phyloP scores from a whole-genome alignment of 1,140 invertebrate species.

The Drosophila miranda region DNA sequence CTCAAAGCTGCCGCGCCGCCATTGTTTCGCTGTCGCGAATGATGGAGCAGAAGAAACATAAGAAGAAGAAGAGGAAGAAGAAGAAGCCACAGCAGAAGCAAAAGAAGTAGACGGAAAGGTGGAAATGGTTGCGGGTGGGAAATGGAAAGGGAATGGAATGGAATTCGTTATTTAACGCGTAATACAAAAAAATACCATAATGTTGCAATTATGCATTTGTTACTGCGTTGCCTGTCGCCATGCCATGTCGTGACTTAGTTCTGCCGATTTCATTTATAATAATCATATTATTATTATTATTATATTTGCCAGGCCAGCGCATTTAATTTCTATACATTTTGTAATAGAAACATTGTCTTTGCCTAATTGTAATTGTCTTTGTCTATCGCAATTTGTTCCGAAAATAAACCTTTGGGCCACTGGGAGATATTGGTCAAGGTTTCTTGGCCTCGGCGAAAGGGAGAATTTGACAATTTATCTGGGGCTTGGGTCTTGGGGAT shows the following conservation, averaged over 20 bases:
- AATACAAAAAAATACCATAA: constrained; percentile 54
- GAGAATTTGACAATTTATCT: constrained; percentile 64
- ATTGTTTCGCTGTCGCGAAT: constrained; percentile 41
- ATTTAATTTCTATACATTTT: constrained; percentile 64
- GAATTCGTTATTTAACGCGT: constrained; percentile 56
- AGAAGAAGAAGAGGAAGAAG: constrained; percentile 30
- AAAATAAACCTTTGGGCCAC: constrained; percentile 27
- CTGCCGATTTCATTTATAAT: constrained; percentile 71
- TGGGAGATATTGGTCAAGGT: constrained; percentile 71
- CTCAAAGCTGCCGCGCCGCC: constrained; percentile 18
- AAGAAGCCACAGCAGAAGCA: constrained; percentile 21
- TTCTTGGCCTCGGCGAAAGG: constrained; percentile 69
- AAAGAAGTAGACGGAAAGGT: constrained; percentile 30
- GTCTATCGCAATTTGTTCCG: constrained; percentile 68
- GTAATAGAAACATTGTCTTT: constrained; percentile 65
- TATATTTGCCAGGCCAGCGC: constrained; percentile 47
- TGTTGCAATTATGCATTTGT: constrained; percentile 72
- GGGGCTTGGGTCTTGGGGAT: constrained; percentile 26
- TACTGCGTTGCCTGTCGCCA: constrained; percentile 33
- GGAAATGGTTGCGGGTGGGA: constrained; percentile 33
- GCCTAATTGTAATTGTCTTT: constrained; percentile 67
- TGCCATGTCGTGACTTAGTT: constrained; percentile 72
- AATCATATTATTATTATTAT: constrained; percentile 33
- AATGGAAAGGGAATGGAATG: constrained; percentile 31
- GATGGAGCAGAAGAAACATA: constrained; percentile 19